These are phyloP conservation scores for Grallaria varia DNA, from an alignment of 2,113 vertebrate genomes.

Conservation along the genomic window DNA sequence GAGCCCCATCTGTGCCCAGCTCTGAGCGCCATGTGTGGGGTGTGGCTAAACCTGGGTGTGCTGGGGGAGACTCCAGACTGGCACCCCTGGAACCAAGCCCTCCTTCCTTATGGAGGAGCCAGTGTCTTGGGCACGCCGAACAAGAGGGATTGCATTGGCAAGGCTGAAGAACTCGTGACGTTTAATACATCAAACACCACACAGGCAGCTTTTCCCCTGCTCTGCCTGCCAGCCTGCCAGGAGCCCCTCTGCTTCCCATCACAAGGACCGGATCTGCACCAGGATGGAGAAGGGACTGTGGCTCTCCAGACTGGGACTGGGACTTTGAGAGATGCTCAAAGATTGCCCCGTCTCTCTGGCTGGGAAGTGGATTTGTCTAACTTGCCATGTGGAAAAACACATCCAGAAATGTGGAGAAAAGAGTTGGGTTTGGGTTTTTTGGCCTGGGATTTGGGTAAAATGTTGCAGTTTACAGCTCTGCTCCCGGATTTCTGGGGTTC, in stretches of 20 bases:
- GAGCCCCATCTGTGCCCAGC: neutral
- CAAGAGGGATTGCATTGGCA: neutral
- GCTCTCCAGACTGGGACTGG: neutral
- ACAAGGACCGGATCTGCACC: neutral
- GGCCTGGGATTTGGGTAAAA: neutral
- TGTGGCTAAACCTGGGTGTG: neutral
- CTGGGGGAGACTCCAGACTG: neutral
- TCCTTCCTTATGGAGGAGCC: neutral
- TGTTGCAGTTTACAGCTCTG: neutral
- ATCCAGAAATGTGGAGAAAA: neutral
- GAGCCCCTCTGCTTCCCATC: neutral
- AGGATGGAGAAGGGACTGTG: neutral
- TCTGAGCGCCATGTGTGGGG: neutral
- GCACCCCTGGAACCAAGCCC: neutral
- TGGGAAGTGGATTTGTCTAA: neutral
- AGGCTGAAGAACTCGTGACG: neutral
- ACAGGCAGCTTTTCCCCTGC: neutral
- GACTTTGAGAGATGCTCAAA: neutral
- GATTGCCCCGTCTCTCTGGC: neutral
- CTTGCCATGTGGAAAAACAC: neutral
- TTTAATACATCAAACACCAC: neutral
- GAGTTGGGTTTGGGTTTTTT: rapidly evolving
- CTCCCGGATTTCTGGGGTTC: neutral
- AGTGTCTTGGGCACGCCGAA: rapidly evolving
- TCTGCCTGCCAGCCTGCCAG: neutral